Percentiles rank a stretch among this genome's conserved stretches.
Evolutionary conservation across 1,140 invertebrate genomes (phyloP).

Genomic region (Sycophila sp.): DNA sequence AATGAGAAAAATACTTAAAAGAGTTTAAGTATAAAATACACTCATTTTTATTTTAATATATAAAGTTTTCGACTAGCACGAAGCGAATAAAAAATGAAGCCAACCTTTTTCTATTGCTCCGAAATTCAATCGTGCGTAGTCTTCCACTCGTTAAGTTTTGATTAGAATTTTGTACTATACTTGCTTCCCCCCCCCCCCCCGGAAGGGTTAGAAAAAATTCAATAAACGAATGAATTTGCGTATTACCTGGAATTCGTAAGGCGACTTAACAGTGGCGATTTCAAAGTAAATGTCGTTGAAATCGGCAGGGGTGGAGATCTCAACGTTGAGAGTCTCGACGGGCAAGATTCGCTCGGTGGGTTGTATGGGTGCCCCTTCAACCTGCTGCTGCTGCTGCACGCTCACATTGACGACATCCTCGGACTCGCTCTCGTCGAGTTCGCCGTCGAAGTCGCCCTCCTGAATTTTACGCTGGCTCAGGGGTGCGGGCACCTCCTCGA

Average conservation of each 20-base stretch:
- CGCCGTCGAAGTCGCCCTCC: slow-evolving; percentile 65
- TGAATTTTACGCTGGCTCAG: slow-evolving; percentile 42
- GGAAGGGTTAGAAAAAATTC: too few relatives aligned
- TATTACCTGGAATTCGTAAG: slow-evolving; percentile 86
- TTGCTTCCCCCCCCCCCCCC: too few relatives aligned
- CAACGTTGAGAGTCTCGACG: slow-evolving; percentile 82
- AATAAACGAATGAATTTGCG: neutral
- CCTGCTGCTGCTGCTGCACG: slow-evolving; percentile 56
- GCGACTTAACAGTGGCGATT: slow-evolving; percentile 89
- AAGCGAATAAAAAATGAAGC: too few relatives aligned
- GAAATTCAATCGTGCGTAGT: too few relatives aligned
- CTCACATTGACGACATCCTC: slow-evolving; percentile 55
- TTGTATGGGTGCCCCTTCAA: slow-evolving; percentile 43
- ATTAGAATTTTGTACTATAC: too few relatives aligned
- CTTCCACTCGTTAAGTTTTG: too few relatives aligned
- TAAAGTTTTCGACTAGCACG: too few relatives aligned
- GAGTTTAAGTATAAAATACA: too few relatives aligned
- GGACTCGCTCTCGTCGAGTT: slow-evolving; percentile 74
- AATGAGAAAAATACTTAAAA: too few relatives aligned
- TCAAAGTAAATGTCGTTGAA: slow-evolving; percentile 86
- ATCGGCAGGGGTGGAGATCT: slow-evolving; percentile 86
- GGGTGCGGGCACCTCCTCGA: slow-evolving; percentile 49
- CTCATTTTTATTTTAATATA: too few relatives aligned
- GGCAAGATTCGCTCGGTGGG: slow-evolving; percentile 65
- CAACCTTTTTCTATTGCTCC: too few relatives aligned